A percentile compares a stretch with the other conserved stretches of the same genome.
Evolutionary conservation across 2,113 vertebrate genomes (phyloP).

Genomic region (Sylvilagus bachmani): DNA sequence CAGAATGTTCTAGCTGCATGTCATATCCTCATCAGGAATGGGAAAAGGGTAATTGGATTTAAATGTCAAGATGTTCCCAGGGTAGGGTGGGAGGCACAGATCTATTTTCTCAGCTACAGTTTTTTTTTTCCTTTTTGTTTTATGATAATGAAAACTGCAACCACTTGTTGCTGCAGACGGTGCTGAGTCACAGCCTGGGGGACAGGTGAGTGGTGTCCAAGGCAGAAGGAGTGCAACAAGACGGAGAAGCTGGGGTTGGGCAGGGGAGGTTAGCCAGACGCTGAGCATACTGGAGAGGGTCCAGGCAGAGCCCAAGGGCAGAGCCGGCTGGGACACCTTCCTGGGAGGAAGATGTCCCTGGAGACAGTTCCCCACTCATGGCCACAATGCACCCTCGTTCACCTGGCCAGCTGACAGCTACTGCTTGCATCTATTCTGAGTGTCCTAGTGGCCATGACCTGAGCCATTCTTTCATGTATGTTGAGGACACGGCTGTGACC

Average conservation of each 20-base stretch:
- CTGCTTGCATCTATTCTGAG: neutral
- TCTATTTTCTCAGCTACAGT: constrained; percentile 85
- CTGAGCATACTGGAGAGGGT: constrained; percentile 14
- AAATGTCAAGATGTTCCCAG: constrained; percentile 91
- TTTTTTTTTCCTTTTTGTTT: constrained; percentile 67
- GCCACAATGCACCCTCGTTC: no score
- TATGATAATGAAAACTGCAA: constrained; percentile 84
- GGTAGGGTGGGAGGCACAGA: constrained; percentile 83
- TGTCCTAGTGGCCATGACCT: neutral
- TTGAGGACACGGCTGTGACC: neutral
- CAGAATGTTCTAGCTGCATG: constrained; percentile 80
- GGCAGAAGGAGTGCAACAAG: neutral
- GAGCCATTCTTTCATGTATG: neutral
- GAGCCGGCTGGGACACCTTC: neutral
- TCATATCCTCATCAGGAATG: constrained; percentile 86
- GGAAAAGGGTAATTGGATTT: constrained; percentile 92
- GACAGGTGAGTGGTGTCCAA: neutral
- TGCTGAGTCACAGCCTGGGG: constrained; percentile 58
- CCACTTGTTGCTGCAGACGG: constrained; percentile 82
- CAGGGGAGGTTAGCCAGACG: neutral
- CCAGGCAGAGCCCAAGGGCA: neutral
- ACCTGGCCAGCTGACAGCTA: neutral
- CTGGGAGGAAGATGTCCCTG: neutral
- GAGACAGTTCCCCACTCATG: neutral
- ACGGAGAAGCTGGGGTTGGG: neutral